Conservation (phyloP, 2,797 vertebrate species). For the Phrynocephalus vlangalii region DNA sequence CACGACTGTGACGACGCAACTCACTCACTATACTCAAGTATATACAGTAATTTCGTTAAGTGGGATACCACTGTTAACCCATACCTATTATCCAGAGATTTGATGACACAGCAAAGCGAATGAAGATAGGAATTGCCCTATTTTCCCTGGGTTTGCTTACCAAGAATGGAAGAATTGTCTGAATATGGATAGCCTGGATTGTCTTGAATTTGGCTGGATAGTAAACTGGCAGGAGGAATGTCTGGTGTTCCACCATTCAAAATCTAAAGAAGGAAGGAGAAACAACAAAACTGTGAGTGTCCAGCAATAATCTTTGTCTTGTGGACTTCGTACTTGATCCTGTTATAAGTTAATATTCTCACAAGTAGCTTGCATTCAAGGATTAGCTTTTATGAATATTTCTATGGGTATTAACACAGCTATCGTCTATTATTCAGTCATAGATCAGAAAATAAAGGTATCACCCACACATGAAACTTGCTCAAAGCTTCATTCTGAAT, state of each 20-base stretch:
- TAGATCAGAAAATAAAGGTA: too few species aligned
- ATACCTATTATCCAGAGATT: background rate
- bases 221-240: slow-evolving; percentile 85
- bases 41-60: too few species aligned
- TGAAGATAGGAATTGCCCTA: too few species aligned
- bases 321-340: background rate
- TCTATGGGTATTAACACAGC: background rate
- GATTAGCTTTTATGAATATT: background rate
- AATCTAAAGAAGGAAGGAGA: slow-evolving; percentile 80
- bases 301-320: background rate
- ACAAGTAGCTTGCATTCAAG: background rate
- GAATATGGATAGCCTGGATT: slow-evolving; percentile 94
- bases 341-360: background rate
- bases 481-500: background rate
- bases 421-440: too few species aligned
- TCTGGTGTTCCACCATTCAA: slow-evolving; percentile 94
- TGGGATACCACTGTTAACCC: background rate
- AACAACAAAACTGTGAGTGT: background rate
- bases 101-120: too few species aligned
- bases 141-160: slow-evolving; percentile 76
- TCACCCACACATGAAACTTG: background rate
- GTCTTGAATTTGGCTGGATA: slow-evolving; percentile 88
- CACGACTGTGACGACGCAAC: too few species aligned
- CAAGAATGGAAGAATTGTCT: slow-evolving; percentile 92
- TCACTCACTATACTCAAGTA: too few species aligned